phyloP scores from a whole-genome alignment of 2,888 invertebrate genomes.

The Belgica antarctica region DNA sequence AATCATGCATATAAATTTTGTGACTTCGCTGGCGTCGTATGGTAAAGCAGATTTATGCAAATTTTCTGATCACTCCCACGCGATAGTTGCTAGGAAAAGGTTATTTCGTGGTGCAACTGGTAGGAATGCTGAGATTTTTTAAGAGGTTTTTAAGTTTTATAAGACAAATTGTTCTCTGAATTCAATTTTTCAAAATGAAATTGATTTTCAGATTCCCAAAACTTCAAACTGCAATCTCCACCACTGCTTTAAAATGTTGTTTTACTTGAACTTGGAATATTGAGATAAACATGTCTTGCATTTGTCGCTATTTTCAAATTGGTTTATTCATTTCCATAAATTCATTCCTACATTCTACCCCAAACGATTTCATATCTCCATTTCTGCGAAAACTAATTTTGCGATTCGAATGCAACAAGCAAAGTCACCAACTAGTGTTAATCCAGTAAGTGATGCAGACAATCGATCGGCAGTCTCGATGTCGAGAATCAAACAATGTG shows the following conservation, averaged over 20 bases:
- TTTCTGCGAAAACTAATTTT: conserved; percentile 19
- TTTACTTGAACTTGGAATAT: conserved; percentile 24
- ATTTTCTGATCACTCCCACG: conserved; percentile 8
- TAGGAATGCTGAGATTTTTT: too few relatives aligned
- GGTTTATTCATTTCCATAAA: not conserved
- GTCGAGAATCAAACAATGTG: not conserved
- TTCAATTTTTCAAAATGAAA: too few relatives aligned
- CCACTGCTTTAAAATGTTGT: conserved; percentile 4
- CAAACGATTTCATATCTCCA: too few relatives aligned
- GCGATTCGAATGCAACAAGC: not conserved
- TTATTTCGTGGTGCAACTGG: too few relatives aligned
- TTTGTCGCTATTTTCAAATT: conserved; percentile 13
- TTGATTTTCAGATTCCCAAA: not conserved
- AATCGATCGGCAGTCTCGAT: not conserved
- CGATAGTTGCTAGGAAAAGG: too few relatives aligned
- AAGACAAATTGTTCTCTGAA: too few relatives aligned
- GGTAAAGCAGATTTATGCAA: conserved; percentile 1
- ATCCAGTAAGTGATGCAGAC: not conserved
- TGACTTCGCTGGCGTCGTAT: too few relatives aligned
- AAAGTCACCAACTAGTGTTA: not conserved
- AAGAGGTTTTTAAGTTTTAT: too few relatives aligned
- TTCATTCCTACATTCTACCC: not conserved
- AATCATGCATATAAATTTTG: conserved; percentile 21
- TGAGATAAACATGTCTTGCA: not conserved
- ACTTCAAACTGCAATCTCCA: too few relatives aligned